Evolutionary conservation across 2,113 vertebrate genomes (phyloP), one percentile per base, ranked within the genome.

Genomic region (Bostrychus sinensis): DNA sequence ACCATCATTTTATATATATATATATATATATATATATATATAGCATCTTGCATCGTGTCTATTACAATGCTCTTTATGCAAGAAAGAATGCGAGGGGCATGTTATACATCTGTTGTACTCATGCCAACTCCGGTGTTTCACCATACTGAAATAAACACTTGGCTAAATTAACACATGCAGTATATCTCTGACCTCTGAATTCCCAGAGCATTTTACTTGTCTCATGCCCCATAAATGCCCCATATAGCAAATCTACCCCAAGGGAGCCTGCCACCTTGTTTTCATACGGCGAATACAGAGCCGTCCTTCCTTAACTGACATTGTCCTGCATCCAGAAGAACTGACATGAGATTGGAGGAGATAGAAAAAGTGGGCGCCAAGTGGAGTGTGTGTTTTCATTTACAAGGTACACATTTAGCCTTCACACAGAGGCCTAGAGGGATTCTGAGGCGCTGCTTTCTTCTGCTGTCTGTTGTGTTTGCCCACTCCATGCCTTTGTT

Each of bases 231-330:
- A 42, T 41, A 72, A 72, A 82, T 80, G 62, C 86, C 64, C 70
- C 68, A 65, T 50, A 63, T 64, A 72, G 70, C 65, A 82, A 75
- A 88, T 86, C 59, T 74, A 61, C 66, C 81, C 55, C 45, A 3
- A 50, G 72, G 80, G 78, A 70, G 72, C 56, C 58, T 80, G 74
- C 76, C 79, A 87, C 75, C 70, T 81, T 72, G 77, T 77, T 83
- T 80, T 82, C 81, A 66, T 67, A 65, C 4, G 14, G 56, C 56
- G 65, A 77, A 86, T 74, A 48, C 82, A 68, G 70, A 81, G 16
- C 77, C 57, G 39, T 72, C 59, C 64, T 62, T 55, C 56, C 62
- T 60, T 63, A 57, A 65, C 76, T 83, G 75, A 61, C 64, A 76
- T 56, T 50, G 43, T 38, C 37, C 50, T 65, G 57, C 66, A 61